phyloP scores from a whole-genome alignment of 1,140 invertebrate species.

The Ylistrum balloti region DNA sequence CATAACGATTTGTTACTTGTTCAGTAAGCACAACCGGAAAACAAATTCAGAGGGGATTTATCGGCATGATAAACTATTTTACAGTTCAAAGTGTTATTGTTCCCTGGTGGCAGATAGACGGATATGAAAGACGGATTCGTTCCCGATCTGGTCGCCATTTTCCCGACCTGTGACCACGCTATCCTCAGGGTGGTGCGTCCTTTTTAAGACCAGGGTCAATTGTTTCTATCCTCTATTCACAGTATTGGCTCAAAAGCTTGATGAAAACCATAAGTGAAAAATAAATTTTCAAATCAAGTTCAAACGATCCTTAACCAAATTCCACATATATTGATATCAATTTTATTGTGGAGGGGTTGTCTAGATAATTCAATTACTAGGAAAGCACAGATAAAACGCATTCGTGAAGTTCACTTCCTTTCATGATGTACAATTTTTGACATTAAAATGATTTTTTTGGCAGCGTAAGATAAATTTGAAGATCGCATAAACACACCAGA shows the following conservation, averaged over 20 bases:
- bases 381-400: too few species aligned
- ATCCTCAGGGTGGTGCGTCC: not conserved
- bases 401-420: too few species aligned
- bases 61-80: not conserved
- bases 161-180: not conserved
- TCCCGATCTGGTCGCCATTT: not conserved
- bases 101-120: not conserved
- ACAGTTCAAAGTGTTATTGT: conserved; percentile 19
- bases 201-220: not conserved
- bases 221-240: not conserved
- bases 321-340: not conserved
- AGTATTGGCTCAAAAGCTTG: not conserved
- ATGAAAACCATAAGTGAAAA: not conserved
- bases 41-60: not conserved
- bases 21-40: not conserved
- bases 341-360: too few species aligned
- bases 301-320: not conserved
- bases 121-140: not conserved
- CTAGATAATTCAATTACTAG: too few species aligned
- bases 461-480: too few species aligned
- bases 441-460: too few species aligned
- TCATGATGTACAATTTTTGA: too few species aligned
- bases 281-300: not conserved
- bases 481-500: too few species aligned
- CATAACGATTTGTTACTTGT: not conserved